Conservation (phyloP, 2,113 vertebrate species). For the Equus przewalskii region DNA sequence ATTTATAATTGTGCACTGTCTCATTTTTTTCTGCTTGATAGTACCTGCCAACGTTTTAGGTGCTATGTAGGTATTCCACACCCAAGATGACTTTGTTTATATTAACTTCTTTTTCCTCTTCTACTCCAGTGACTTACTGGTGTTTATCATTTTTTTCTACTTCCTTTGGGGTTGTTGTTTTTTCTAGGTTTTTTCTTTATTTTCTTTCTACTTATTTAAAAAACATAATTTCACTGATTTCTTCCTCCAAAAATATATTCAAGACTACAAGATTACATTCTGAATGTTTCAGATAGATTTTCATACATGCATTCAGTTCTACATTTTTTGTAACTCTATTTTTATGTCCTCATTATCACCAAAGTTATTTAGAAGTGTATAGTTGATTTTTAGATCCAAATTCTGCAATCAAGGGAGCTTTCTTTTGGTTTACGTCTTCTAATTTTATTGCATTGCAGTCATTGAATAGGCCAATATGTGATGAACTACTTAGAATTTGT, state of each 20-base stretch:
- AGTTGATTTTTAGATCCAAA: background rate
- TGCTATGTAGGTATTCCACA: background rate
- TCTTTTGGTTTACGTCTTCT: background rate
- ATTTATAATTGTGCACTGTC: background rate
- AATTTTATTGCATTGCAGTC: background rate
- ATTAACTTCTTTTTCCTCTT: background rate
- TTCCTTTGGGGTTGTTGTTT: background rate
- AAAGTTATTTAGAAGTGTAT: background rate
- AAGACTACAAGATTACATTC: background rate
- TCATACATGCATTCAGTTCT: background rate
- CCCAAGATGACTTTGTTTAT: background rate
- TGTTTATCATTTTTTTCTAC: background rate
- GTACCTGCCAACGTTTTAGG: background rate
- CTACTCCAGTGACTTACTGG: background rate
- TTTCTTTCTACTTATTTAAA: background rate
- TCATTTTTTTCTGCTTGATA: background rate
- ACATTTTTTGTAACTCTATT: background rate
- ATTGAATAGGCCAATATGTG: background rate
- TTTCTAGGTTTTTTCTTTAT: background rate
- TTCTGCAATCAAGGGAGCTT: background rate
- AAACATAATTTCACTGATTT: background rate
- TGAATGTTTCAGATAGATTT: background rate
- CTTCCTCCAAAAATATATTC: background rate
- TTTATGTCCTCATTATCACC: background rate
- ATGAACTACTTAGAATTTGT: background rate